phyloP scores from a whole-genome alignment of 1,140 invertebrate genomes.

The Diplogasteroides magnus region DNA sequence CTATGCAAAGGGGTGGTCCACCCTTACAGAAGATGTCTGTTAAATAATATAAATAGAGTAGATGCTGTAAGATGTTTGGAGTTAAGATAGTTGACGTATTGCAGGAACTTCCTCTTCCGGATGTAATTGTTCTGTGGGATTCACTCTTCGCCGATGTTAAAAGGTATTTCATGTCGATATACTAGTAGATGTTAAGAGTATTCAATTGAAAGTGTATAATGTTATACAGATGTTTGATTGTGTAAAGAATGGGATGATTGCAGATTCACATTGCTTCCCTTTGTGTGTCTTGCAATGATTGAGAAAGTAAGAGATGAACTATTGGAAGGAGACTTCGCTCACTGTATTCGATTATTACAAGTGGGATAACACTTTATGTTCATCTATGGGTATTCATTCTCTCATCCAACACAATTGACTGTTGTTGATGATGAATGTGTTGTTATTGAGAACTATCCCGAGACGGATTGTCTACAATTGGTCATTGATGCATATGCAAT shows the following conservation, averaged over 20 bases:
- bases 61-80: too few relatives aligned
- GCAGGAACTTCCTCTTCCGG: constrained; percentile 85
- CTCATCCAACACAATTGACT: background rate
- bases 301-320: constrained; percentile 30
- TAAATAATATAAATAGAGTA: too few relatives aligned
- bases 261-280: constrained; percentile 39
- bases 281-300: constrained; percentile 43
- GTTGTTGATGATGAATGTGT: background rate
- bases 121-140: constrained; percentile 48
- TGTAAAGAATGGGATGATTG: background rate
- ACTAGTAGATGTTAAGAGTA: too few relatives aligned
- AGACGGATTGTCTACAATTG: constrained; percentile 12
- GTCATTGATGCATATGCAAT: constrained; percentile 20
- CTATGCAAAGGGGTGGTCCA: too few relatives aligned
- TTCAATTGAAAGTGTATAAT: too few relatives aligned
- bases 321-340: constrained; percentile 37
- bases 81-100: too few relatives aligned
- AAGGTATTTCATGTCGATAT: constrained; percentile 1
- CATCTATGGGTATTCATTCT: constrained; percentile 1
- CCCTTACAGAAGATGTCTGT: too few relatives aligned
- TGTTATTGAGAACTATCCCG: constrained; percentile 24
- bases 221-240: background rate
- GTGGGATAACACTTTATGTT: constrained; percentile 8
- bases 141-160: constrained; percentile 36
- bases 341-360: constrained; percentile 40